A percentile compares a stretch with the other conserved stretches of the same genome.
These are phyloP conservation scores for Palythoa caribaeorum DNA, from an alignment of 92 coral and sea anemone genomes.

Conservation along the genomic window DNA sequence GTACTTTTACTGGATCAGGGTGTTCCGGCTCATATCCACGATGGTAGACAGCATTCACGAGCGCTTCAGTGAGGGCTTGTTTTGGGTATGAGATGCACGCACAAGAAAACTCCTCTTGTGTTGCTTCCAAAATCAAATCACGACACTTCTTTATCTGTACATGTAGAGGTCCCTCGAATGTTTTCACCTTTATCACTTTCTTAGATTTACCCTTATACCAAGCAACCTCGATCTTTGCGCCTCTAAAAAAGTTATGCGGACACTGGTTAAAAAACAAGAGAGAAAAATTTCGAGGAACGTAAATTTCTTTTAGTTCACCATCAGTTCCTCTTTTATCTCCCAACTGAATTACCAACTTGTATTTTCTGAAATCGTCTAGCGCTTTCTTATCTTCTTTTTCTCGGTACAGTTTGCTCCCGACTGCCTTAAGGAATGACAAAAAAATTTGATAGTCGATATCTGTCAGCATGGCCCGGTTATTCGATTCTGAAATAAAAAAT, in stretches of 20 bases:
- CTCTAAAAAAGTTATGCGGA: slow-evolving; percentile 65
- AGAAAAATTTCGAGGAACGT: slow-evolving; percentile 71
- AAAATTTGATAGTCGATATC: neutral
- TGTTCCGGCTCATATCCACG: slow-evolving; percentile 72
- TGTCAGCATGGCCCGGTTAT: neutral
- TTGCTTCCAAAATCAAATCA: slow-evolving; percentile 47
- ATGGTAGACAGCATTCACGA: slow-evolving; percentile 84
- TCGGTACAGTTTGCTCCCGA: slow-evolving; percentile 53
- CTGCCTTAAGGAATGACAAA: slow-evolving; percentile 51
- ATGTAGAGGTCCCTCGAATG: slow-evolving; percentile 64
- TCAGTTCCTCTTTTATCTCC: slow-evolving; percentile 54
- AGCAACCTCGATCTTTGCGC: slow-evolving; percentile 82
- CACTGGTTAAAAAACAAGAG: slow-evolving; percentile 61
- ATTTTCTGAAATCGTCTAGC: slow-evolving; percentile 26
- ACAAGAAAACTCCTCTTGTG: slow-evolving; percentile 65
- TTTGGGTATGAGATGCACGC: slow-evolving; percentile 70
- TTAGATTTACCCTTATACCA: slow-evolving; percentile 61
- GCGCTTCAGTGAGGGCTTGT: slow-evolving; percentile 74
- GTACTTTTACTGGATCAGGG: slow-evolving; percentile 68
- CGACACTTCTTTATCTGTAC: slow-evolving; percentile 63
- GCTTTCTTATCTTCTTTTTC: slow-evolving; percentile 19
- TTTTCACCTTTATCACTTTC: slow-evolving; percentile 52
- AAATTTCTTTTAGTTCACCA: slow-evolving; percentile 31
- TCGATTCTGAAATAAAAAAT: neutral
- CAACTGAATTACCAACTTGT: slow-evolving; percentile 44